Conservation (phyloP, 2,888 invertebrate genomes). For the Philaethria dido region DNA sequence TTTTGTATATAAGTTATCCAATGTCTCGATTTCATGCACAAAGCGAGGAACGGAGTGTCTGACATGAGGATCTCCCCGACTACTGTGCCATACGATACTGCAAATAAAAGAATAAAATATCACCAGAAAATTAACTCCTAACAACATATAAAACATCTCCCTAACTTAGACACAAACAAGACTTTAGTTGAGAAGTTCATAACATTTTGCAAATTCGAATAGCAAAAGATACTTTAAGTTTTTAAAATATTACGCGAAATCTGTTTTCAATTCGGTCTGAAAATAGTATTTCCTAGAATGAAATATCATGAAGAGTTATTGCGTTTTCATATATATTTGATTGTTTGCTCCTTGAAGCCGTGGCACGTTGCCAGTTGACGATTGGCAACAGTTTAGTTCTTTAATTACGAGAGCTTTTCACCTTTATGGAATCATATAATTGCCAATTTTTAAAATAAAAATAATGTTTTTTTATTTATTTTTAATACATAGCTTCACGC, state of each 20-base stretch:
- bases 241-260: conserved; percentile 11
- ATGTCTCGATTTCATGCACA: too few relatives aligned
- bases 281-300: conserved; percentile 19
- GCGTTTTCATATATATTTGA: conserved; percentile 39
- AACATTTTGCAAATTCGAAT: conserved; percentile 18
- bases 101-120: too few relatives aligned
- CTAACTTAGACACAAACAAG: not conserved
- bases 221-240: not conserved
- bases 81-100: too few relatives aligned
- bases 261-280: conserved; percentile 17
- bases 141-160: not conserved
- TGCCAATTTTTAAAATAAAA: conserved; percentile 42
- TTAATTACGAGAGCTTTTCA: conserved; percentile 49
- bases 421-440: conserved; percentile 44
- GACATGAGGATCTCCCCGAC: too few relatives aligned
- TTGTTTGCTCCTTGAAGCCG: conserved; percentile 47
- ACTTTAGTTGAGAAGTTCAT: not conserved
- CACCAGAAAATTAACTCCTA: too few relatives aligned
- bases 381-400: conserved; percentile 47
- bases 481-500: too few relatives aligned
- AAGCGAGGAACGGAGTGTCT: too few relatives aligned
- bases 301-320: conserved; percentile 24
- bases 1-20: too few relatives aligned
- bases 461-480: not conserved
- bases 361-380: conserved; percentile 48